Percentiles rank a stretch among this genome's conserved stretches.
phyloP scores from a whole-genome alignment of 2,113 vertebrate genomes.

The Lipophrys pholis region DNA sequence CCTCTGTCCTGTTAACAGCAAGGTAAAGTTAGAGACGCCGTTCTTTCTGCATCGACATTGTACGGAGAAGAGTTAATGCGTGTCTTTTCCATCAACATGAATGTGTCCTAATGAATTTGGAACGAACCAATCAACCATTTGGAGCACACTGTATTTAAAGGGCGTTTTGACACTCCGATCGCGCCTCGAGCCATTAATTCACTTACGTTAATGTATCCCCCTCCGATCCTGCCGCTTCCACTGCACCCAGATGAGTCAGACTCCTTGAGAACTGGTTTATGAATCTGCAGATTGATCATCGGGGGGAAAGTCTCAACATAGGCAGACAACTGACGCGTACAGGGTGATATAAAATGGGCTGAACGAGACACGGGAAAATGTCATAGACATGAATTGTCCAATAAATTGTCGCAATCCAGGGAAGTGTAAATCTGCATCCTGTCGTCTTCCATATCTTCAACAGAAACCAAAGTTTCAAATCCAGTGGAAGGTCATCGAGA shows the following conservation, averaged over 20 bases:
- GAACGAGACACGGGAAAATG: slow-evolving; percentile 5
- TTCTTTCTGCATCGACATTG: slow-evolving; percentile 9
- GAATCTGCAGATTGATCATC: slow-evolving; percentile 42
- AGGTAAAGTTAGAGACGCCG: slow-evolving; percentile 34
- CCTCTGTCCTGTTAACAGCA: slow-evolving; percentile 22
- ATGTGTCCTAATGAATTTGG: slow-evolving; percentile 63
- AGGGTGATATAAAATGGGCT: slow-evolving; percentile 13
- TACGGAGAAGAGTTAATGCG: slow-evolving; percentile 3
- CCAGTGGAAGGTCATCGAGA: slow-evolving; percentile 96
- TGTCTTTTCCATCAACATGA: slow-evolving; percentile 51
- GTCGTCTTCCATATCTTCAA: slow-evolving; percentile 19
- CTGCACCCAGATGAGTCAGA: slow-evolving; percentile 65
- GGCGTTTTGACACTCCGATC: slow-evolving; percentile 51
- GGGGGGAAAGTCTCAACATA: slow-evolving; percentile 47
- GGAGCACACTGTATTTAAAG: slow-evolving; percentile 31
- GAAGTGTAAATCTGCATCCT: background rate
- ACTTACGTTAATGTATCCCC: background rate
- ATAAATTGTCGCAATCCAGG: background rate
- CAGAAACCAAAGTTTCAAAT: slow-evolving; percentile 97
- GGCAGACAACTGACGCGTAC: slow-evolving; percentile 38
- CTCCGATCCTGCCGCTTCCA: slow-evolving; percentile 21
- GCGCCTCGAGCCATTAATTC: slow-evolving; percentile 35
- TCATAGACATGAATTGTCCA: background rate
- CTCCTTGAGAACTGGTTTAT: slow-evolving; percentile 40
- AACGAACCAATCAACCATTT: slow-evolving; percentile 51